Conservation (phyloP, 2,797 vertebrate genomes). For the Amblyopsis hoosieri region DNA sequence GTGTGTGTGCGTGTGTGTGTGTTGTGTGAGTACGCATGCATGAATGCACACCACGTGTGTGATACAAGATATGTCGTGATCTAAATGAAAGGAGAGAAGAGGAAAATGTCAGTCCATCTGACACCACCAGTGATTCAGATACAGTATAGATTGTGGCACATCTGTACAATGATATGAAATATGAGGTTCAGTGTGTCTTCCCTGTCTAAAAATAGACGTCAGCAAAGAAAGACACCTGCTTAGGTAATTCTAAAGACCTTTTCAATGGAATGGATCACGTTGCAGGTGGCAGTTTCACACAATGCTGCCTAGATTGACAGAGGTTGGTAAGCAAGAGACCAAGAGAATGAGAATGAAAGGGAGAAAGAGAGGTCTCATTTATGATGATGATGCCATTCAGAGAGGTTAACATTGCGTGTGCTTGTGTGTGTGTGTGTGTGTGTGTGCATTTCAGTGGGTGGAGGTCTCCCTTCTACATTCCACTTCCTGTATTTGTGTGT, state of each 20-base stretch:
- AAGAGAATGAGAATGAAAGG: constrained; percentile 6
- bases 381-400: constrained; percentile 7
- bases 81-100: constrained; percentile 25
- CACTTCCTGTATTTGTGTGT: constrained; percentile 75
- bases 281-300: constrained; percentile 62
- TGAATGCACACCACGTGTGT: constrained; percentile 19
- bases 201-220: constrained; percentile 74
- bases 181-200: constrained; percentile 69
- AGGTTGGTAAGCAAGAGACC: constrained; percentile 18
- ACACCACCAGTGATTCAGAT: constrained; percentile 56
- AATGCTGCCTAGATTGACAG: constrained; percentile 47
- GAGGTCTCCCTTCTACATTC: constrained; percentile 55
- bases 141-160: constrained; percentile 54
- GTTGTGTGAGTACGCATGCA: constrained; percentile 14
- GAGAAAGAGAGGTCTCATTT: constrained; percentile 8
- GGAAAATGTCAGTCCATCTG: constrained; percentile 63
- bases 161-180: constrained; percentile 70
- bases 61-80: constrained; percentile 17
- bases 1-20: neutral
- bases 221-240: constrained; percentile 60
- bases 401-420: constrained; percentile 34
- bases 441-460: neutral
- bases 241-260: constrained; percentile 64
- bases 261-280: constrained; percentile 57
- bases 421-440: constrained; percentile 19